Evolutionary conservation across 2,113 vertebrate genomes (phyloP).

Genomic region (Apodemus speciosus): DNA sequence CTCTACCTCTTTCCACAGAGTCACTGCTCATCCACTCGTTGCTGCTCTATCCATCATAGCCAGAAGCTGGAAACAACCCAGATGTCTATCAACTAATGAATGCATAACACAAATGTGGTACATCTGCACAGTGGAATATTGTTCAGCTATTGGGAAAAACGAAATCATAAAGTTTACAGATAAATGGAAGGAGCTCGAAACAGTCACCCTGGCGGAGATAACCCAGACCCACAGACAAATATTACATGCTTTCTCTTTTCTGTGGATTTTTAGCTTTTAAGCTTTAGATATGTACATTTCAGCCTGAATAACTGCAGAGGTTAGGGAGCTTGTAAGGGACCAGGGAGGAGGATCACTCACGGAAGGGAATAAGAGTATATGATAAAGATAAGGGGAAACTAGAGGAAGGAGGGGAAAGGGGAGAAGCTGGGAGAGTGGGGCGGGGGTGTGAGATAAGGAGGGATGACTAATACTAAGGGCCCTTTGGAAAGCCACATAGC

Average conservation of each 20-base stretch:
- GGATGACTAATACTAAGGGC: neutral
- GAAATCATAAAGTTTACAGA: neutral
- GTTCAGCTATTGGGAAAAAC: neutral
- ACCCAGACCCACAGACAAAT: neutral
- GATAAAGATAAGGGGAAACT: neutral
- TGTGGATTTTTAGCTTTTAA: neutral
- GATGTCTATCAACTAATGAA: neutral
- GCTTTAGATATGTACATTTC: neutral
- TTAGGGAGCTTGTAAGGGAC: neutral
- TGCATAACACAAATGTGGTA: neutral
- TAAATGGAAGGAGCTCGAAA: neutral
- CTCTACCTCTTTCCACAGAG: neutral
- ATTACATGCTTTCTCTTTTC: neutral
- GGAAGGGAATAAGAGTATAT: neutral
- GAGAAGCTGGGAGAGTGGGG: neutral
- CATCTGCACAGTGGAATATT: neutral
- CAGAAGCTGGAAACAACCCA: neutral
- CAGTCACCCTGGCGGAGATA: neutral
- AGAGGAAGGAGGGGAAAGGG: neutral
- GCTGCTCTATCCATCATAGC: neutral
- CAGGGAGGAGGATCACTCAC: neutral
- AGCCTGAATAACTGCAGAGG: neutral
- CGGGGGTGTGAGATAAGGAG: neutral
- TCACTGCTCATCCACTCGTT: neutral
- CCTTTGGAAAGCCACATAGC: neutral